Base-by-base conservation (phyloP, 35 echinoderm and acorn worm species). In the Diadema setosum region DNA sequence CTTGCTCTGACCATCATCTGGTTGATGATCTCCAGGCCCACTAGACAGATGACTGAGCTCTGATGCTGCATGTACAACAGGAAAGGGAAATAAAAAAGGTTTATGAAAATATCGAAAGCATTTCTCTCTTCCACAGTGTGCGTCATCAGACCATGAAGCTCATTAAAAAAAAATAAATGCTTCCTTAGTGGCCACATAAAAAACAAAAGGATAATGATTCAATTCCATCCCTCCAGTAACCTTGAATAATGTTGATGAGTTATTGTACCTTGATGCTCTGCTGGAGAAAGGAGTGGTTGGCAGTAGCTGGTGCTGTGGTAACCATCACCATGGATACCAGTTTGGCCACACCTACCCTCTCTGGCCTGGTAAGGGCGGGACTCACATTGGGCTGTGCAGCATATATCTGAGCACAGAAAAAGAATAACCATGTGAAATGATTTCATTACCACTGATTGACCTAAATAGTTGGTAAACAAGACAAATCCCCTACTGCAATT, bases 301-400 rank as follows among this genome's bases (percentile, higher is more conserved):
- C 34, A 5, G 44, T 36, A 44, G 7, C 73, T 15, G 73, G 73
- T n/a, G 37, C 73, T 25, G 73, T 78, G 6, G 73, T 78, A n/a
- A 78, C 73, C 73, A 78, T 78, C 73, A 78, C 73, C 73, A 78
- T 78, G 21, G 73, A 42, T 3, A 78, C 73, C 73, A 78, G 40
- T 41, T 44, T 44, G 40, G 73, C 39, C 33, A 78, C 37, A 14
- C 40, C 73, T 36, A 78, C 73, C 44, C 44, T 78, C 27, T 78
- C 73, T n/a, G 40, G 44, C 40, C 40, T 41, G 33, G 73, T 43
- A 39, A 39, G 44, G 14, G 40, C 73, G 8, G 73, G 73, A 44
- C 73, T 78, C 2, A 43, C 73, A 44, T 42, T 16, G 37, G 73
- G 16, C 73, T 78, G 73, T 2, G 21, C 40, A 20, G 24, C 35